These are phyloP conservation scores for Brachionichthys hirsutus DNA, from an alignment of 2,113 vertebrate genomes.

Conservation along the genomic window DNA sequence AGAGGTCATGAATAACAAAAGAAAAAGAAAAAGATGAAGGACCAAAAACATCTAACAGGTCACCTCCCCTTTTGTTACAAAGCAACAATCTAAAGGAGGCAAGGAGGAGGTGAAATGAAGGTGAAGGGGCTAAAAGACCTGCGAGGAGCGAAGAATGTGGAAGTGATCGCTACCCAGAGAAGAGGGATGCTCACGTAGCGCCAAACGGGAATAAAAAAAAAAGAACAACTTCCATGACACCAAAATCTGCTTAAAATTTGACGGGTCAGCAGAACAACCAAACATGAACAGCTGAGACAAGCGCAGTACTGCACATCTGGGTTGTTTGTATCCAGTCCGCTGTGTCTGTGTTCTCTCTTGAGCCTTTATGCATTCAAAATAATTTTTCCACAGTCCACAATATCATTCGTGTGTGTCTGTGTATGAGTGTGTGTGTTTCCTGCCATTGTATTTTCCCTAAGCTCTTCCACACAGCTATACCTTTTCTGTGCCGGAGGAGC, in stretches of 20 bases:
- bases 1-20: no score
- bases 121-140: no score
- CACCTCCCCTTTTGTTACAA: no score
- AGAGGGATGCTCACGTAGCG: no score
- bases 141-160: no score
- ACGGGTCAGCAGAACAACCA: slow-evolving; percentile 34
- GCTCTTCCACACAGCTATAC: slow-evolving; percentile 16
- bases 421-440: slow-evolving; percentile 43
- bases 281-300: slow-evolving; percentile 46
- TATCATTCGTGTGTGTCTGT: background rate
- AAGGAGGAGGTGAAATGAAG: no score
- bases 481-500: slow-evolving; percentile 21
- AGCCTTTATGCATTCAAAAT: no score
- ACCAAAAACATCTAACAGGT: no score
- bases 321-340: slow-evolving; percentile 25
- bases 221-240: slow-evolving; percentile 37
- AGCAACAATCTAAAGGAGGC: no score
- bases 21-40: no score
- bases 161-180: no score
- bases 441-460: slow-evolving; percentile 55
- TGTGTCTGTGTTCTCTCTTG: slow-evolving; percentile 34
- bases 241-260: slow-evolving; percentile 44
- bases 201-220: background rate
- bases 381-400: slow-evolving; percentile 15
- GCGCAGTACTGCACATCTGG: background rate